A percentile compares a stretch with the other conserved stretches of the same genome.
Conservation (phyloP, 1,140 invertebrate genomes). For the Drosophila mayri region DNA sequence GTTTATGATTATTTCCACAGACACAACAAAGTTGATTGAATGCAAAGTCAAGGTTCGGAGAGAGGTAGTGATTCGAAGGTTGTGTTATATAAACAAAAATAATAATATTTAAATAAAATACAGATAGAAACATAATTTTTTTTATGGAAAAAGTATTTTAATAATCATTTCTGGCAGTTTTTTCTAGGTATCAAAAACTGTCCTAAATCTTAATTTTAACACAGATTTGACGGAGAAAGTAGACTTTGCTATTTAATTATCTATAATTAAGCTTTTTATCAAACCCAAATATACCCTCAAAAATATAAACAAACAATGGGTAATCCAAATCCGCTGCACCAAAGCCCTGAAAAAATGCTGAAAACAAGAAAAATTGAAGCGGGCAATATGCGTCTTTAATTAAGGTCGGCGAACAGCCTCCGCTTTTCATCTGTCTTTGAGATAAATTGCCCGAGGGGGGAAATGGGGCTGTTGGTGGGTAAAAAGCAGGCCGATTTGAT, state of each 20-base stretch:
- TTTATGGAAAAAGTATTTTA: rapidly evolving
- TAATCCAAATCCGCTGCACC: not conserved
- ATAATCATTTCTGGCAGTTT: not conserved
- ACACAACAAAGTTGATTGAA: not conserved
- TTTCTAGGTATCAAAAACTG: too few species aligned
- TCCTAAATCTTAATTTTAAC: too few species aligned
- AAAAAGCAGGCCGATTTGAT: slow-evolving; percentile 59
- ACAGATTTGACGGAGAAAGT: too few species aligned
- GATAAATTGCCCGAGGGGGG: slow-evolving; percentile 60
- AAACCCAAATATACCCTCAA: not conserved
- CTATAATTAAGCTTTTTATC: rapidly evolving
- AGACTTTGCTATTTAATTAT: not conserved
- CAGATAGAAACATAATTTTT: not conserved
- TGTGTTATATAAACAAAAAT: not conserved
- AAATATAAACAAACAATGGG: not conserved
- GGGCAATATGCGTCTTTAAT: slow-evolving; percentile 77
- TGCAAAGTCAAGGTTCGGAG: not conserved
- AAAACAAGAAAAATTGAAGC: slow-evolving; percentile 40
- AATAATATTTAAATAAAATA: not conserved
- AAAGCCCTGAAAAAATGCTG: not conserved
- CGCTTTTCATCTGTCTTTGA: slow-evolving; percentile 59
- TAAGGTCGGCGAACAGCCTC: slow-evolving; percentile 56
- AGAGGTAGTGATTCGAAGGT: not conserved
- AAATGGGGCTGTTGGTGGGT: not conserved
- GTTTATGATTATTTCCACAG: not conserved